Evolutionary conservation across 2,113 vertebrate genomes (phyloP).

Genomic region (Nymphicus hollandicus): DNA sequence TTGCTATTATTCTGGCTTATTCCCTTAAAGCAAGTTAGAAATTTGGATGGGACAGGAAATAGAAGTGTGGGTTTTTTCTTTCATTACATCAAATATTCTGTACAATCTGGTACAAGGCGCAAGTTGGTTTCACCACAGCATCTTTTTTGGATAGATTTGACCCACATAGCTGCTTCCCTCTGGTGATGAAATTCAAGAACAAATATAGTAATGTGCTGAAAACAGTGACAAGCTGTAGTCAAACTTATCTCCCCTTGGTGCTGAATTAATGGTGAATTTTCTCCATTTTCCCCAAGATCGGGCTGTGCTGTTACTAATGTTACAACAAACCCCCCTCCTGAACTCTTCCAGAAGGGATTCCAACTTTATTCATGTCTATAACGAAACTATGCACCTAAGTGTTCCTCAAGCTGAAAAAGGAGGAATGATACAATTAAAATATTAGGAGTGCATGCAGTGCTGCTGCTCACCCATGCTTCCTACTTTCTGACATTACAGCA

Average conservation of each 20-base stretch:
- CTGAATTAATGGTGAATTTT: neutral
- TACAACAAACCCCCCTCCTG: neutral
- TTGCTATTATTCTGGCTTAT: neutral
- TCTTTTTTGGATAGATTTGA: neutral
- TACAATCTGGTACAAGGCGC: neutral
- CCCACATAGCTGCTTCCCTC: neutral
- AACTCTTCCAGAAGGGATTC: neutral
- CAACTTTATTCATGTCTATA: neutral
- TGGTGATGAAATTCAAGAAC: neutral
- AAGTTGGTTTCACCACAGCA: neutral
- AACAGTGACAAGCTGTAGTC: neutral
- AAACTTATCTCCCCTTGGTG: neutral
- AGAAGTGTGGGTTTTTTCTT: fast-evolving
- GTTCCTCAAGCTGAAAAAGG: neutral
- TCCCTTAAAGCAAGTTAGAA: neutral
- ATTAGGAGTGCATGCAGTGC: neutral
- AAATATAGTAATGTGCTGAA: neutral
- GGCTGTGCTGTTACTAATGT: neutral
- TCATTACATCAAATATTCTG: neutral
- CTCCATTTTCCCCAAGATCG: neutral
- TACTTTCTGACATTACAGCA: neutral
- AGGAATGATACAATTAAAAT: neutral
- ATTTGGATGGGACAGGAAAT: neutral
- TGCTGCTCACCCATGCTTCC: neutral
- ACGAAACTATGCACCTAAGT: neutral